Evolutionary conservation across 1,140 invertebrate species (phyloP), one percentile per base, ranked within the genome.

Genomic region (Hypsibius dujardini): DNA sequence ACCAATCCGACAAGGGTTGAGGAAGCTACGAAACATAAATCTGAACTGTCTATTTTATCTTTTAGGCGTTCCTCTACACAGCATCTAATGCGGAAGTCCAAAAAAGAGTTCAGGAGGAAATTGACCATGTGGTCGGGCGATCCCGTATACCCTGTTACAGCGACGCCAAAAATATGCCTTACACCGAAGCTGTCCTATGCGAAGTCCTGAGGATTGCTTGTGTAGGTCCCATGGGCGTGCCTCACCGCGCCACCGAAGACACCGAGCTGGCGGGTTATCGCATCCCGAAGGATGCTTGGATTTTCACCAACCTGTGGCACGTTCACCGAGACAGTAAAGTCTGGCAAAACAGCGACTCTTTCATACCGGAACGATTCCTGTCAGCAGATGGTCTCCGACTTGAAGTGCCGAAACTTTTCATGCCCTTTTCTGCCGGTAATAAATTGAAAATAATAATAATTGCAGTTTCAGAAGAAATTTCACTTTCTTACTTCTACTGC

Each of bases 231-330:
- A 14, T 67, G 42, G 7, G 7, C 3, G 7, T 67, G 7, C 62
- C 62, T 3, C 62, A 67, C 42, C 62, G 62, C 3, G 62, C 62
- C 7, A 67, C 45, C 62, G 62, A 67, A 7, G 62, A 7, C 7
- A 67, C 62, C 3, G 62, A 67, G 45, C 62, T 67, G 7, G 62
- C 12, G 12, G 62, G 62, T 14, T 67, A 67, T 42, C 45, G 12
- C 42, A 75, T 81, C 59, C 78, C 79, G 42, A 77, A 79, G 73
- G 79, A 74, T 40, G 77, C 78, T 1, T 74, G 76, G 42, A 75
- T 81, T 1, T 46, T 79, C n/a, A 71, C 76, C n/a, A 79, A 80
- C 74, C 71, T 78, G n/a, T 78, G 75, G 73, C 74, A 74, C 1
- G 71, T 76, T 1, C 76, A 78, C 70, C 69, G 73, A 14, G 79